These are phyloP conservation scores for Ephialtes manifestator DNA, from an alignment of 2,888 invertebrate genomes.

Conservation along the genomic window DNA sequence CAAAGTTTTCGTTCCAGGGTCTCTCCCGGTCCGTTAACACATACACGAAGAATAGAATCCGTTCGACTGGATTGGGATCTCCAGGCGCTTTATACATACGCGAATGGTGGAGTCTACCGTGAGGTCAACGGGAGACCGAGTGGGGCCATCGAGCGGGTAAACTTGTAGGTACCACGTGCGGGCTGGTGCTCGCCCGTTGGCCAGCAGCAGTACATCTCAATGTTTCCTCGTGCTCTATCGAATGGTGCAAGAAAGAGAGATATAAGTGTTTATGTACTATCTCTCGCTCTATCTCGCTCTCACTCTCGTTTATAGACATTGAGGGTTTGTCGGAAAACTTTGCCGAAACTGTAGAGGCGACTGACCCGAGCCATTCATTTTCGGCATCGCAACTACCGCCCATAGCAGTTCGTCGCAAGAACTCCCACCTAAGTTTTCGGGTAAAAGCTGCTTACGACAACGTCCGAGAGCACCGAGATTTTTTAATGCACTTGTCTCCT, in stretches of 20 bases:
- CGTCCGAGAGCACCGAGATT: neutral
- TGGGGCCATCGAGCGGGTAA: conserved; percentile 29
- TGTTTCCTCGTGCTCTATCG: conserved; percentile 16
- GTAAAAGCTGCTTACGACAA: conserved; percentile 41
- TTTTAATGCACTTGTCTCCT: neutral
- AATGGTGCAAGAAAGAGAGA: neutral
- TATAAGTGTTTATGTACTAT: conserved; percentile 36
- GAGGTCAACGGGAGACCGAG: conserved; percentile 45
- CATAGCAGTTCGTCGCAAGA: neutral
- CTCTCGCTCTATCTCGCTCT: conserved; percentile 1
- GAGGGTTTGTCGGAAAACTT: conserved; percentile 38
- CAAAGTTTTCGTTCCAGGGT: conserved; percentile 45
- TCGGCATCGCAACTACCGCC: neutral
- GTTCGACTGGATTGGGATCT: conserved; percentile 25
- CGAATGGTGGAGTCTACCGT: neutral
- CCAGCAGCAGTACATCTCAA: neutral
- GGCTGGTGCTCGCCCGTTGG: neutral
- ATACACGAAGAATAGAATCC: conserved; percentile 23
- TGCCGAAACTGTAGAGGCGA: conserved; percentile 12
- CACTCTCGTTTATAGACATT: conserved; percentile 1
- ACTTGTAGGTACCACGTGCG: conserved; percentile 32
- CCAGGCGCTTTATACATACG: conserved; percentile 13
- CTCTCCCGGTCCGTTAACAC: conserved; percentile 36
- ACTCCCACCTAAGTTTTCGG: conserved; percentile 48
- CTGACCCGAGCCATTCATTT: conserved; percentile 45